Percentiles rank a stretch among this genome's conserved stretches.
These are phyloP conservation scores for Meghimatium bilineatum DNA, from an alignment of 2,888 invertebrate genomes.

Conservation along the genomic window DNA sequence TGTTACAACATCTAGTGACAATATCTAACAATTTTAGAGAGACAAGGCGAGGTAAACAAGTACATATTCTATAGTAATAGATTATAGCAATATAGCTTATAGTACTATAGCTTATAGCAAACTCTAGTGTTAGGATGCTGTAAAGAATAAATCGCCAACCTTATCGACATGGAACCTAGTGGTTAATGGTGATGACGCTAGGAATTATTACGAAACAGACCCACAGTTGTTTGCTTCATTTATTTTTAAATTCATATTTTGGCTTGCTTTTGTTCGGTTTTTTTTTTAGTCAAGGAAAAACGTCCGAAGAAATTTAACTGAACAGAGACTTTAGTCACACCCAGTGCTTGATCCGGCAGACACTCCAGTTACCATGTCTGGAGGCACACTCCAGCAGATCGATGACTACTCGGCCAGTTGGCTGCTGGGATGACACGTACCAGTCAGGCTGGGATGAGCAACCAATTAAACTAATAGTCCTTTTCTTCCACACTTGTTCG, in stretches of 20 bases:
- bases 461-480: slow-evolving; percentile 11
- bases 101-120: no score
- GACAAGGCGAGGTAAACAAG: no score
- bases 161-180: no score
- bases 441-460: not conserved
- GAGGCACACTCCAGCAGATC: not conserved
- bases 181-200: no score
- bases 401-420: not conserved
- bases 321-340: slow-evolving; percentile 19
- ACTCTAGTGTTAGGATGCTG: no score
- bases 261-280: not conserved
- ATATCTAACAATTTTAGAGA: no score
- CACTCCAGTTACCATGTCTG: slow-evolving; percentile 17
- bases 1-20: no score
- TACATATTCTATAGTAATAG: no score
- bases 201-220: no score
- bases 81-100: no score
- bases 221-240: no score
- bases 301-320: not conserved
- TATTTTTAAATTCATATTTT: not conserved
- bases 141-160: no score
- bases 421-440: not conserved
- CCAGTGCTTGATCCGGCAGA: slow-evolving; percentile 4
- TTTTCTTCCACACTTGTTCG: not conserved
- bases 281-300: slow-evolving; percentile 2